Evolutionary conservation across 1,140 invertebrate species (phyloP), one percentile per base, ranked within the genome.

Genomic region (Acromyrmex echinatior): DNA sequence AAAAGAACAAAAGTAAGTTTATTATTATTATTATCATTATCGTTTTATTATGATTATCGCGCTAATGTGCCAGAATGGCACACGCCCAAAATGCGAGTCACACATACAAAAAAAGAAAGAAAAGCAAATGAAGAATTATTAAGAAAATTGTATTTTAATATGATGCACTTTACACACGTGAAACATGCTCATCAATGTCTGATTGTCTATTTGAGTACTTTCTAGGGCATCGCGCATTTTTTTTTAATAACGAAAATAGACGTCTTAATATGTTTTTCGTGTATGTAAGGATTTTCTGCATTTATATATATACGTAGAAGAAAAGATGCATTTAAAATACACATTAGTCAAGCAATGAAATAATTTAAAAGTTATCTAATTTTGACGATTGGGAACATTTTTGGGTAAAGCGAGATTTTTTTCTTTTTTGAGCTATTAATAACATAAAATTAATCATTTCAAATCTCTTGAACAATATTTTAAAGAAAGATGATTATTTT

Each of bases 71-170:
- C 66, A 81, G 39, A 12, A 28, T 16, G 66, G 25, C 51, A 21
- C 12, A 60, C 12, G 35, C 14, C n/a, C 14, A 53, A n/a, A 9
- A 56, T 62, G 31, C 16, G n/a, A 53, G 18, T 16, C 18, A 70
- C 31, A 70, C 9, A 56, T 31, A 60, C 7, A 35, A 28, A 21
- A 39, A 49, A 12, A 4, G 14, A 49, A 14, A 58, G 10, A 16
- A 18, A 51, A 3, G 5, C 16, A 45, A 45, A 49, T 51, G 31
- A 66, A 49, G 10, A 77, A 71, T 77, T 76, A 73, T 39, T 51
- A 25, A 45, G n/a, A 91, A 88, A 86, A 93, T 77, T 90, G 92
- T 93, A 94, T 93, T 94, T 93, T 93, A 93, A 92, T 93, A 93
- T 86, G 80, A 70, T 92, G 90, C 88, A 89, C 86, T 93, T 93